Percentiles rank a stretch among this genome's conserved stretches.
Evolutionary conservation across 2,797 vertebrate species (phyloP).

Genomic region (Florisuga fusca): DNA sequence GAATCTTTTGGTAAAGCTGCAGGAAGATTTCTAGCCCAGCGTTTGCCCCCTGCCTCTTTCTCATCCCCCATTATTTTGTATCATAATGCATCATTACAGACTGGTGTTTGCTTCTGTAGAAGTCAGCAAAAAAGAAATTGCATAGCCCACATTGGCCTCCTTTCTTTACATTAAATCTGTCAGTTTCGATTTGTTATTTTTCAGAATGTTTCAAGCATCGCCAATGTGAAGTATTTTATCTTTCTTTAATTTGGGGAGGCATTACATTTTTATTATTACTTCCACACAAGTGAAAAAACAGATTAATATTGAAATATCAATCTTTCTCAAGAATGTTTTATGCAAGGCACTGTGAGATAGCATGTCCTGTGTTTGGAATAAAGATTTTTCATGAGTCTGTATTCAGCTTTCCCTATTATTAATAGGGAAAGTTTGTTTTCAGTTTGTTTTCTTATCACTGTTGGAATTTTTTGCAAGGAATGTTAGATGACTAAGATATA

Average conservation of each 20-base stretch:
- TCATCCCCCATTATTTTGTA: slow-evolving; percentile 55
- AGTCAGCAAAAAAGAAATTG: slow-evolving; percentile 73
- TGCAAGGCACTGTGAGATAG: not conserved
- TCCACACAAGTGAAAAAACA: not conserved
- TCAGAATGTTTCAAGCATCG: slow-evolving; percentile 26
- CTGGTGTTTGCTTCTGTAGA: slow-evolving; percentile 49
- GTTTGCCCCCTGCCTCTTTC: slow-evolving; percentile 13
- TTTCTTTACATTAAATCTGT: slow-evolving; percentile 69
- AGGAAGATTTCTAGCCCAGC: slow-evolving; percentile 45
- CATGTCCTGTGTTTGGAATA: not conserved
- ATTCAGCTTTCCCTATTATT: not conserved
- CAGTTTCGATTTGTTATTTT: slow-evolving; percentile 72
- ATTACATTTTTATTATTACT: not conserved
- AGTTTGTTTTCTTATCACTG: not conserved
- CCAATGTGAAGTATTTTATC: not conserved
- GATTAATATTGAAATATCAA: not conserved
- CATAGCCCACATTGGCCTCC: not conserved
- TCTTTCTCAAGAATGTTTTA: not conserved
- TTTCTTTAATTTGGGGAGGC: not conserved
- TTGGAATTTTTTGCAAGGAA: not conserved
- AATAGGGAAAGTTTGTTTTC: too few relatives aligned
- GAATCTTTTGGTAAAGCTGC: slow-evolving; percentile 61
- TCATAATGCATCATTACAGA: slow-evolving; percentile 70
- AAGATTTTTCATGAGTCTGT: not conserved
- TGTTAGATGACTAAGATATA: not conserved